Conservation (phyloP, 2,888 invertebrate species). For the Spilarctia lutea region DNA sequence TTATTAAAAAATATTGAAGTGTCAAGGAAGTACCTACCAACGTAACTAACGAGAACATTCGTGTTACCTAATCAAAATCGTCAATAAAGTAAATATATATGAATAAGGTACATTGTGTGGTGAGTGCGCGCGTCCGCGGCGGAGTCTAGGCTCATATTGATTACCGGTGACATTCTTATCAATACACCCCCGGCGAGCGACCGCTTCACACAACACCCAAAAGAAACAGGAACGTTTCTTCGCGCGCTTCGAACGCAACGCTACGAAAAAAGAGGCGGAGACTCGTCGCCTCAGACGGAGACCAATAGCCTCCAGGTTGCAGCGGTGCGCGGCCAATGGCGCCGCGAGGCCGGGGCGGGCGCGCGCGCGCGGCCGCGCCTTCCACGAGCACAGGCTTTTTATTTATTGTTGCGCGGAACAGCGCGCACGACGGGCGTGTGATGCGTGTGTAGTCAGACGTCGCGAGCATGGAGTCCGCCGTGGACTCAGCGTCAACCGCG, state of each 20-base stretch:
- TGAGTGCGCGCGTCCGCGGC: conserved; percentile 45
- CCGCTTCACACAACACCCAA: conserved; percentile 84
- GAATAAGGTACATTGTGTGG: conserved; percentile 13
- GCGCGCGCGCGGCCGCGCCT: conserved; percentile 86
- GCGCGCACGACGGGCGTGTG: conserved; percentile 89
- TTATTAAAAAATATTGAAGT: neutral
- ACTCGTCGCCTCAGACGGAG: conserved; percentile 70
- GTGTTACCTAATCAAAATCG: neutral
- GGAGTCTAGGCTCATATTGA: conserved; percentile 86
- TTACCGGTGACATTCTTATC: conserved; percentile 89
- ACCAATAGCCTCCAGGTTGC: conserved; percentile 71
- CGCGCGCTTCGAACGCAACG: conserved; percentile 81
- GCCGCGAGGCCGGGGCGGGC: conserved; percentile 74
- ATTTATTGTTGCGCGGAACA: conserved; percentile 91
- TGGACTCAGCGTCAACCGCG: conserved; percentile 87
- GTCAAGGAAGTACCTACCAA: neutral
- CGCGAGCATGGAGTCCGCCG: conserved; percentile 85
- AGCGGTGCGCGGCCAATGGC: conserved; percentile 78
- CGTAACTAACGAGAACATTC: conserved; percentile 11
- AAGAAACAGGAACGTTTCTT: conserved; percentile 88
- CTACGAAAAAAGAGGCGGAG: conserved; percentile 84
- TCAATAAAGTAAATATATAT: conserved; percentile 18
- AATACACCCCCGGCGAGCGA: conserved; percentile 83
- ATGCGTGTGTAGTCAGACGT: conserved; percentile 79
- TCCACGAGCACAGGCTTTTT: conserved; percentile 87